Conservation (phyloP, 1,140 invertebrate species). For the Leptinotarsa defecta region DNA sequence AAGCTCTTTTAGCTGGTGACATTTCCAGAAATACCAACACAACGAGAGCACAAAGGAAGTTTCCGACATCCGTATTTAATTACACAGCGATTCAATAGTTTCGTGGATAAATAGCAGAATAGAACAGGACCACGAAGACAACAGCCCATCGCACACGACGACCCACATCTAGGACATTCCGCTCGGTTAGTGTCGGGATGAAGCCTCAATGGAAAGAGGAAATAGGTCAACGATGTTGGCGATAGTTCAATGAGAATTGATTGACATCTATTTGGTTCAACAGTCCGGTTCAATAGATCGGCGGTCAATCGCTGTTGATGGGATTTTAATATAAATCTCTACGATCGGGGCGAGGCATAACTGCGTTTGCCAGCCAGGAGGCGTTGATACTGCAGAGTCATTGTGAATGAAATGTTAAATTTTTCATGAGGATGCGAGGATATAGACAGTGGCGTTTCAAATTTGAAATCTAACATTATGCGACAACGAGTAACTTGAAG, state of each 20-base stretch:
- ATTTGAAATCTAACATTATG: too few species aligned
- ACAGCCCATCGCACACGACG: not conserved
- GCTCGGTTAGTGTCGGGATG: not conserved
- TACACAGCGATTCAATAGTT: not conserved
- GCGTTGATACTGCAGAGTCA: not conserved
- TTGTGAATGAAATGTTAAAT: not conserved
- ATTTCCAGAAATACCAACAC: too few species aligned
- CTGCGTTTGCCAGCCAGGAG: not conserved
- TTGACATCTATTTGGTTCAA: not conserved
- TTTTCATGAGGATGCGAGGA: not conserved
- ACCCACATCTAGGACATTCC: slow-evolving; percentile 5
- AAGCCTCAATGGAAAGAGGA: not conserved
- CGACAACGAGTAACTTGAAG: too few species aligned
- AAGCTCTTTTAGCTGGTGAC: too few species aligned
- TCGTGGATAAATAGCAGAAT: not conserved
- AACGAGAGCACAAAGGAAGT: not conserved
- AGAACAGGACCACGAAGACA: not conserved
- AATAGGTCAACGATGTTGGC: slow-evolving; percentile 1
- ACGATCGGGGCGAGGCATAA: not conserved
- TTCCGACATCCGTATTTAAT: not conserved
- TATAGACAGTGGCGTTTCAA: too few species aligned
- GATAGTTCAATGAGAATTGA: slow-evolving; percentile 6
- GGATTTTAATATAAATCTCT: not conserved
- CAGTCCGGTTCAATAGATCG: not conserved
- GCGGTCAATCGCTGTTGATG: not conserved